Base-by-base conservation (phyloP, 1,140 invertebrate species). In the Zophobas atratus region DNA sequence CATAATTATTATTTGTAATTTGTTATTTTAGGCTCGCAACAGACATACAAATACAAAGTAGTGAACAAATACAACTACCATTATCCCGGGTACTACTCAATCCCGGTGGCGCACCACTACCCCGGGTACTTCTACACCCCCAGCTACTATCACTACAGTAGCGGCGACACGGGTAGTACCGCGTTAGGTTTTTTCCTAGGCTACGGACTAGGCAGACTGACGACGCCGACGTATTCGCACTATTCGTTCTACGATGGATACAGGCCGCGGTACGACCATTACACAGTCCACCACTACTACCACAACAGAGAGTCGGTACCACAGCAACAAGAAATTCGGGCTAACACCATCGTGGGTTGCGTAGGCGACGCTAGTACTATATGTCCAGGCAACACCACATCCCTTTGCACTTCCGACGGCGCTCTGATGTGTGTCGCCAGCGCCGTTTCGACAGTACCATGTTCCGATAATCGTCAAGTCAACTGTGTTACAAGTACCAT, bases 271-370 rank as follows among this genome's bases (percentile, higher is more conserved):
- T 76, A 78, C 32, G 77, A 80, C 55, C 79, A 80, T 56, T 81
- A 80, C 43, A 75, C 53, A 63, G 76, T 81, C 20, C 76, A 80
- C 33, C 80, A 81, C 77, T 79, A 80, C 39, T 76, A 81, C 43
- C 80, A 81, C 35, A 80, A 81, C 48, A 41, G n/a, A 1, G 63
- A 80, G 0, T 43, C 6, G 3, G 63, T 80, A 34, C 76, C 76
- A 39, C 76, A 60, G 43, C 6, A 76, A 67, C 49, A 55, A 6
- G 34, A 51, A 8, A 73, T 81, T 41, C 8, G 34, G 1, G 20
- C 75, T 0, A 80, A 76, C 49, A 41, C 51, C 5, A 78, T 81
- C 51, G 51, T 77, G 8, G 57, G 48, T 34, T 81, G 80, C 67
- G 63, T 48, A 36, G 79, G 76, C 32, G 72, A 78, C 51, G 70